Evolutionary conservation across 2,888 invertebrate genomes (phyloP).

Genomic region (Eupithecia pulchellata): DNA sequence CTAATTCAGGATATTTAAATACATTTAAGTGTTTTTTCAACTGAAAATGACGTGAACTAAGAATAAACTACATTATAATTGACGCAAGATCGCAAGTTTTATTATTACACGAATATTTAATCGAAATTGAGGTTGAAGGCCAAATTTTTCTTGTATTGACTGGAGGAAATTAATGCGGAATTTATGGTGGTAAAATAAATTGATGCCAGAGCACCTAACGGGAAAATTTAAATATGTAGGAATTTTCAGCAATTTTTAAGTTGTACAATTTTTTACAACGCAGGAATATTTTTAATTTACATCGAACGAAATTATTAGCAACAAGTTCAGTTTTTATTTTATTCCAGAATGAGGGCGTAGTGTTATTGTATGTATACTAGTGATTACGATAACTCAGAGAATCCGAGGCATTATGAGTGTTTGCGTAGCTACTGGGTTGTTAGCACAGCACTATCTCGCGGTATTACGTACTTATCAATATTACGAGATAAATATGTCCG

Average conservation of each 20-base stretch:
- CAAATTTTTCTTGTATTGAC: neutral
- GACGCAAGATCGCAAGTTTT: neutral
- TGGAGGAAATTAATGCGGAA: neutral
- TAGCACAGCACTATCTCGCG: slow-evolving; percentile 1
- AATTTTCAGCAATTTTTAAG: neutral
- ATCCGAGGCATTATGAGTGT: neutral
- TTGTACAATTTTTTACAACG: neutral
- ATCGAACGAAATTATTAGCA: neutral
- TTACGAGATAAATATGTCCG: neutral
- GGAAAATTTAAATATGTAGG: neutral
- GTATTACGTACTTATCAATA: neutral
- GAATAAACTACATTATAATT: neutral
- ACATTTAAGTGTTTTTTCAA: slow-evolving; percentile 11
- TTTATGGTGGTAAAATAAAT: neutral
- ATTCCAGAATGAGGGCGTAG: neutral
- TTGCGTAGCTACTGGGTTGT: slow-evolving; percentile 1
- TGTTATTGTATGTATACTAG: neutral
- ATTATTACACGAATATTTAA: neutral
- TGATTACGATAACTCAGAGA: neutral
- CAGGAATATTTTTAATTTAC: neutral
- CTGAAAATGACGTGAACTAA: slow-evolving; percentile 6
- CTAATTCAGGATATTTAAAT: slow-evolving; percentile 33
- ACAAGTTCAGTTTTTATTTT: neutral
- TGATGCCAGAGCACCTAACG: neutral
- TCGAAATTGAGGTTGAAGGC: slow-evolving; percentile 4